Percentiles rank a stretch among this genome's conserved stretches.
Conservation (phyloP, 2,113 vertebrate species). For the Ceyx margarethae region DNA sequence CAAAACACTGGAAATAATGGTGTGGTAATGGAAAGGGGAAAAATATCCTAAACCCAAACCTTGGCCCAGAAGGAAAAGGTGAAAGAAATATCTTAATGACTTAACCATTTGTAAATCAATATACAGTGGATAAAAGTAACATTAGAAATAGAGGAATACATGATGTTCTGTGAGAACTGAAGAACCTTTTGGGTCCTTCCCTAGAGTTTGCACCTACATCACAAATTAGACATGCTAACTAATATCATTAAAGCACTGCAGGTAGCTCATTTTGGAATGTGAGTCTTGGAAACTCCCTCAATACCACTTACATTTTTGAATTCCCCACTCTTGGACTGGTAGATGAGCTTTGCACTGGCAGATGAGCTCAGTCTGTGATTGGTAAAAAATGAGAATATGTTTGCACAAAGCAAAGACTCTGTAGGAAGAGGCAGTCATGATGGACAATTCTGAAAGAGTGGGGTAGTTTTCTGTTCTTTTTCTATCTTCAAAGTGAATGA, state of each 20-base stretch:
- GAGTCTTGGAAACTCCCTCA: not conserved
- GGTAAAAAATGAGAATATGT: not conserved
- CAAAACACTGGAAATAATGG: not conserved
- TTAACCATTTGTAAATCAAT: not conserved
- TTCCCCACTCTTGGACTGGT: conserved; percentile 3
- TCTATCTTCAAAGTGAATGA: not conserved
- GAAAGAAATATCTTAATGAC: not conserved
- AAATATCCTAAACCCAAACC: not conserved
- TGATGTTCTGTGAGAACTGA: not conserved
- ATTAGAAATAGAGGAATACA: not conserved
- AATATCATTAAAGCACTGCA: not conserved
- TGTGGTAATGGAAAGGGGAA: not conserved
- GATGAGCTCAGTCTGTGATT: conserved; percentile 2
- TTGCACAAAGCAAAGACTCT: conserved; percentile 3
- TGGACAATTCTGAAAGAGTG: not conserved
- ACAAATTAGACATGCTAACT: not conserved
- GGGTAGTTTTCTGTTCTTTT: not conserved
- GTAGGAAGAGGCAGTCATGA: conserved; percentile 38
- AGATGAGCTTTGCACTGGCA: not conserved
- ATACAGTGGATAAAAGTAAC: not conserved
- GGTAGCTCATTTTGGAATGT: not conserved
- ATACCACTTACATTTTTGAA: not conserved
- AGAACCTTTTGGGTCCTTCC: not conserved
- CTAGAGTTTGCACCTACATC: not conserved
- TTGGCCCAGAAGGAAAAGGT: not conserved